Evolutionary conservation across 1,140 invertebrate species (phyloP), one percentile per base, ranked within the genome.

Genomic region (Cepaea nemoralis): DNA sequence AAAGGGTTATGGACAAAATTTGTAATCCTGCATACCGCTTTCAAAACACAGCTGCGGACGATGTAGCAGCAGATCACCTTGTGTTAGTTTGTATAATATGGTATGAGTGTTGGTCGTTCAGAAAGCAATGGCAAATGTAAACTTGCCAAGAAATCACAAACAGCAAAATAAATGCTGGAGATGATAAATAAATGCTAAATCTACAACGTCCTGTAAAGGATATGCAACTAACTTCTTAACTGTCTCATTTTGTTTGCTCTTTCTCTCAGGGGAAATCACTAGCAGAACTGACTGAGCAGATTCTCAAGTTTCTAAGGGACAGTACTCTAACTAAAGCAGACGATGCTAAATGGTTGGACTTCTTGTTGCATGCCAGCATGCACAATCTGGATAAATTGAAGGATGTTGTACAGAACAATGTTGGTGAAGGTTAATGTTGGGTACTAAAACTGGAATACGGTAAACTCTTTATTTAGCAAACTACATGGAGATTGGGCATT

Each of bases 261-360:
- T 10, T 19, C 35, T 77, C 19, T 10, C 75, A 77, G 75, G 75
- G 75, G 1, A 63, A 31, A 77, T 50, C 33, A 0, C 16, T 77
- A 19, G 35, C 75, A 39, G 50, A 77, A 12, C 14, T 55, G 8
- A 63, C 31, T 6, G 33, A 50, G 1, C 37, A 63, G 19, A 77
- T 77, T 19, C 48, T 77, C 31, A 77, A 77, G 27, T 77, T 77
- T 63, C 42, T 77, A 37, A 77, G 71, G 27, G 71, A 74, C 31
- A 27, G 71, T 27, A 74, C 22, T 19, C 42, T 74, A 3, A 74
- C 71, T 16, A 10, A n/a, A 27, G 40, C 48, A 50, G 71, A 74
- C 19, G 71, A 74, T 74, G 8, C 2, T 8, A 74, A 74, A 48
- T 74, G 71, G 71, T 48, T 74, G 42, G 42, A 74, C 71, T 45